Conservation (phyloP, 2,888 invertebrate species). For the Incurvaria masculella region DNA sequence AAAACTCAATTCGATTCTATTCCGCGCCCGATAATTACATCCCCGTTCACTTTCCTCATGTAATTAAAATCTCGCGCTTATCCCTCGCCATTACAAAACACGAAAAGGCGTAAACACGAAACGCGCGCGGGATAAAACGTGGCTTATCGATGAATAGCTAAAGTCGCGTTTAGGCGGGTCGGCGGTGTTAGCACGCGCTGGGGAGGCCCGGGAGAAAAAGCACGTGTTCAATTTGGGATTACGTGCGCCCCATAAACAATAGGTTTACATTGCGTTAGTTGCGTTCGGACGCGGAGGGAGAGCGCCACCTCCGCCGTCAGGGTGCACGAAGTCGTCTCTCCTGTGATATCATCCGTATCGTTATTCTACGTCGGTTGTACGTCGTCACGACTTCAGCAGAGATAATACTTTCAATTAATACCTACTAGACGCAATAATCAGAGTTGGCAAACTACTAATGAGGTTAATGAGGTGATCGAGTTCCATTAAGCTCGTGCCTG, state of each 20-base stretch:
- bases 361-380: too few species aligned
- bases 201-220: conserved; percentile 47
- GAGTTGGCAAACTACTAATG: too few species aligned
- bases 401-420: too few species aligned
- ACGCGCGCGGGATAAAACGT: conserved; percentile 15
- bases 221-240: conserved; percentile 55
- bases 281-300: neutral
- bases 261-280: conserved; percentile 40
- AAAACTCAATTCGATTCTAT: neutral
- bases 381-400: too few species aligned
- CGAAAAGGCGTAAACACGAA: conserved; percentile 24
- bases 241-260: conserved; percentile 49
- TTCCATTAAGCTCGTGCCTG: too few species aligned
- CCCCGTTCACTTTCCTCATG: conserved; percentile 26
- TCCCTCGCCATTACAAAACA: conserved; percentile 34
- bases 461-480: too few species aligned
- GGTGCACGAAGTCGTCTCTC: too few species aligned
- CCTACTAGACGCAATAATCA: too few species aligned
- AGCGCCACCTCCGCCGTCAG: conserved; percentile 2
- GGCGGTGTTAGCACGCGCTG: conserved; percentile 13
- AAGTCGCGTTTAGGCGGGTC: conserved; percentile 22
- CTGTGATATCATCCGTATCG: too few species aligned
- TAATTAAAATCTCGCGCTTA: conserved; percentile 49
- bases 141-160: conserved; percentile 20
- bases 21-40: neutral